Evolutionary conservation across 35 echinoderm and acorn worm species (phyloP), one percentile per base, ranked within the genome.

Genomic region (Lytechinus variegatus): DNA sequence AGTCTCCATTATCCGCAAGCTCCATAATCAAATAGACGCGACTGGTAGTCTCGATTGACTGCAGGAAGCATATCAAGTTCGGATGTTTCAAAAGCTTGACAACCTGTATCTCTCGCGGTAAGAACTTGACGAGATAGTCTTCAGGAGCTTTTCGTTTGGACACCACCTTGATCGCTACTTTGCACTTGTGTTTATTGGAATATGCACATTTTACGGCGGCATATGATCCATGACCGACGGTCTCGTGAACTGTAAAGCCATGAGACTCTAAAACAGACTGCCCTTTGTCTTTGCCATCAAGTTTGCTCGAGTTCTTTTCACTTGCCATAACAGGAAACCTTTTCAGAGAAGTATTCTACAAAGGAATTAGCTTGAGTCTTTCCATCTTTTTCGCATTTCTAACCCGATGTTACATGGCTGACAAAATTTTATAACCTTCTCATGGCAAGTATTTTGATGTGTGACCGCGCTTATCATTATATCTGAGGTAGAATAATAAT

Each of bases 11-110:
- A 55, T 99, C 98, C 1, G 98, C 98, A 11, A 99, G 94, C 89
- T 99, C 98, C 98, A 99, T 99, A 54, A 97, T 97, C n/a, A 99
- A 96, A 89, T 99, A 99, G 27, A 99, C 97, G 52, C 98, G 95
- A 89, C 96, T 99, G 2, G 98, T 99, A 6, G 98, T 99, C 71
- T 99, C 98, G 19, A 99, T 98, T 3, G 97, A 98, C 66, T 99
- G 98, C 54, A 99, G 54, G 94, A 99, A 99, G 54, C 98, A 99
- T 1, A 98, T 87, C 53, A 99, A 79, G 92, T 99, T 99, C 8
- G 98, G 98, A 86, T 99, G 98, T 54, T 97, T 98, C 21, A 99
- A 92, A 21, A 97, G 12, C 88, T 99, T 99, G 9, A 99, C 97
- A 6, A 99, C 98, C 54, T 99, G 96, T 27, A 99, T 98, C 86